Conservation (phyloP, 2,888 invertebrate genomes). For the Drosophila formosana region DNA sequence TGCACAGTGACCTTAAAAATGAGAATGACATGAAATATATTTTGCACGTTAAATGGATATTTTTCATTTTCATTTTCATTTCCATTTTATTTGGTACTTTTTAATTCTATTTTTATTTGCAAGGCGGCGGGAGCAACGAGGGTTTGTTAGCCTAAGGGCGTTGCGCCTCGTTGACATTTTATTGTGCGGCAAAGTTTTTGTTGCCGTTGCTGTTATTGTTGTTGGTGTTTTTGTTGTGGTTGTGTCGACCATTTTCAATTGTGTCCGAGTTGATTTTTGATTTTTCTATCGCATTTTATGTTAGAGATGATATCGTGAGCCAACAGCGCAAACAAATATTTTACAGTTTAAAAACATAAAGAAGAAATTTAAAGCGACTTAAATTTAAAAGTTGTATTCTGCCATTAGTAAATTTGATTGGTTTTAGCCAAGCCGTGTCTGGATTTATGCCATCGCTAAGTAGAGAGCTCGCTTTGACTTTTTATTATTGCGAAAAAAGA, state of each 20-base stretch:
- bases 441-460: slow-evolving; percentile 16
- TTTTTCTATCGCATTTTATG: not conserved
- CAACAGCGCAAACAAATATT: not conserved
- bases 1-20: slow-evolving; percentile 44
- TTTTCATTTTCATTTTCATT: slow-evolving; percentile 5
- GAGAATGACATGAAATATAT: slow-evolving; percentile 38
- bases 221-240: slow-evolving; percentile 28
- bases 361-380: not conserved
- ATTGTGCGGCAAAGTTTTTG: slow-evolving; percentile 28
- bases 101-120: slow-evolving; percentile 49
- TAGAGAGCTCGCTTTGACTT: slow-evolving; percentile 2
- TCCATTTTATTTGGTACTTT: slow-evolving; percentile 16
- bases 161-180: slow-evolving; percentile 53
- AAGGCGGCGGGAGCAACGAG: not conserved
- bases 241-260: slow-evolving; percentile 45
- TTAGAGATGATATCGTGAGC: slow-evolving; percentile 29
- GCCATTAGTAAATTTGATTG: not conserved
- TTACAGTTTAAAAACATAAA: not conserved
- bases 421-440: not conserved
- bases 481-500: slow-evolving; percentile 24
- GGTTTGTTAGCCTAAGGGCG: slow-evolving; percentile 35
- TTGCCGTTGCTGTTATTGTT: slow-evolving; percentile 12
- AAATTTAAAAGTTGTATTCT: not conserved
- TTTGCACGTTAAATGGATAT: slow-evolving; percentile 28
- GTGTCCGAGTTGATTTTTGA: slow-evolving; percentile 22